A percentile compares a stretch with the other conserved stretches of the same genome.
phyloP scores from a whole-genome alignment of 2,113 vertebrate species.

The Eudyptes chrysolophus region DNA sequence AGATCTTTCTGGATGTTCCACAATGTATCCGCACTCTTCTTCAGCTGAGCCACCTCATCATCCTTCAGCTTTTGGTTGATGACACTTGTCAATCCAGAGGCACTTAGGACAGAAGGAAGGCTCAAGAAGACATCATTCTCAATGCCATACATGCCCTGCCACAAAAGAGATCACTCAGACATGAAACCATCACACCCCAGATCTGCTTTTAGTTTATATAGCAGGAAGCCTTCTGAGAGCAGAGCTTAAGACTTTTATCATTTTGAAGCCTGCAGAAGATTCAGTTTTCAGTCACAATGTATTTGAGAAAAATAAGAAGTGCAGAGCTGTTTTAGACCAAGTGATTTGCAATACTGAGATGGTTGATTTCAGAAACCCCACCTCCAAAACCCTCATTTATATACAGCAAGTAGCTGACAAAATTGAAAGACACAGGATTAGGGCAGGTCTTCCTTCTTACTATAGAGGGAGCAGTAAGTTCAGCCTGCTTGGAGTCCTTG shows the following conservation, averaged over 20 bases:
- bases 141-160: slow-evolving; percentile 91
- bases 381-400: background rate
- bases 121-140: slow-evolving; percentile 92
- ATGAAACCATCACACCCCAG: background rate
- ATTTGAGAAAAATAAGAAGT: background rate
- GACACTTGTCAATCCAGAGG: slow-evolving; percentile 83
- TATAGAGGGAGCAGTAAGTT: background rate
- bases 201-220: background rate
- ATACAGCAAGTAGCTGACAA: background rate
- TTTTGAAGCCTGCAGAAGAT: background rate
- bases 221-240: background rate
- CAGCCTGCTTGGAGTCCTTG: background rate
- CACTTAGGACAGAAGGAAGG: slow-evolving; percentile 87
- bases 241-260: background rate
- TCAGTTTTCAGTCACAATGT: background rate
- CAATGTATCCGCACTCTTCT: slow-evolving; percentile 88
- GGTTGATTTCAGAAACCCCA: background rate
- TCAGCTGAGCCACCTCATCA: slow-evolving; percentile 85
- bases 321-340: background rate
- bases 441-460: background rate
- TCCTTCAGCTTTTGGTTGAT: slow-evolving; percentile 94
- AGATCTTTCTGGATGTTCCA: slow-evolving; percentile 96
- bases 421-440: background rate
- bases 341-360: background rate
- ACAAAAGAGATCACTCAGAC: background rate